phyloP scores from a whole-genome alignment of 2,888 invertebrate species.

The Dicycla oo region DNA sequence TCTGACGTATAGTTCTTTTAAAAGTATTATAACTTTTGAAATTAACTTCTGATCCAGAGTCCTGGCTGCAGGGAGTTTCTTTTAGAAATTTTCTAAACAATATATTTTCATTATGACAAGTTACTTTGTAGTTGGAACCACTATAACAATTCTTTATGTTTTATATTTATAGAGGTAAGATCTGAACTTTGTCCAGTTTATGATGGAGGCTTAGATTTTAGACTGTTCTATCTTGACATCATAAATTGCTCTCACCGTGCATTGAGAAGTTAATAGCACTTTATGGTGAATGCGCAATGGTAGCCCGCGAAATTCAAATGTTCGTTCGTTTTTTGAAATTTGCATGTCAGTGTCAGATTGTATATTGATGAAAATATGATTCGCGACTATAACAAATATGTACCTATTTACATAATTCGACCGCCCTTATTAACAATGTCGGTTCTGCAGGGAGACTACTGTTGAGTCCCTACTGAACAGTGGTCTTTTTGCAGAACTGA shows the following conservation, averaged over 20 bases:
- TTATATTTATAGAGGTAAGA: not conserved
- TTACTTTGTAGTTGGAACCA: slow-evolving; percentile 8
- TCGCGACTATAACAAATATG: too few relatives aligned
- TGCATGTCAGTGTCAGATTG: too few relatives aligned
- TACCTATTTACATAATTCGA: too few relatives aligned
- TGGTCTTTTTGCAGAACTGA: too few relatives aligned
- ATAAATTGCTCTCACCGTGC: not conserved
- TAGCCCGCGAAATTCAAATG: too few relatives aligned
- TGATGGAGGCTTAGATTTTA: not conserved
- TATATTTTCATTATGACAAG: slow-evolving; percentile 52
- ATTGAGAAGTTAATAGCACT: not conserved
- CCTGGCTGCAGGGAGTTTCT: slow-evolving; percentile 19
- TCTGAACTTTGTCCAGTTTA: not conserved
- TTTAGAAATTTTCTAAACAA: slow-evolving; percentile 43
- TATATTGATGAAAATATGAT: too few relatives aligned
- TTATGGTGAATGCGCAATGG: too few relatives aligned
- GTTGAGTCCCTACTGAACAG: too few relatives aligned
- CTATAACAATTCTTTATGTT: slow-evolving; percentile 12
- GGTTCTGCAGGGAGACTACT: too few relatives aligned
- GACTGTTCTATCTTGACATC: not conserved
- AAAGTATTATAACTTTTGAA: slow-evolving; percentile 49
- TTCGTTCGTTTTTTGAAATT: too few relatives aligned
- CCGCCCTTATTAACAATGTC: too few relatives aligned
- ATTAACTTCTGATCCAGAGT: slow-evolving; percentile 58
- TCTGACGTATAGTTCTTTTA: slow-evolving; percentile 46